phyloP scores from a whole-genome alignment of 2,797 vertebrate species.

The Hydrolagus colliei region DNA sequence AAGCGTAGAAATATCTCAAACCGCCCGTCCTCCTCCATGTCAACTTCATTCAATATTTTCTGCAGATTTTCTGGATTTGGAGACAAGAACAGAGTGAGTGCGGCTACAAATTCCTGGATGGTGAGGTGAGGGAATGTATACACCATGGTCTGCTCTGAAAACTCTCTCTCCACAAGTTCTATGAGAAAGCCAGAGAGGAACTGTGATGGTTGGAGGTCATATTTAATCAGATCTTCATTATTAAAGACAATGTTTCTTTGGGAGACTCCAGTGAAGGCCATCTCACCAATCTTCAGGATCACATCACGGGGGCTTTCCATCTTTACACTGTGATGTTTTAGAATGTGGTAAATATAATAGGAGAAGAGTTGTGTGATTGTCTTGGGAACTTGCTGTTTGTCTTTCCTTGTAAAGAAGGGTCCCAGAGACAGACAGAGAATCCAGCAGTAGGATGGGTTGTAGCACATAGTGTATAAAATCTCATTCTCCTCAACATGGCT shows the following conservation, averaged over 20 bases:
- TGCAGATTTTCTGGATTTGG: background rate
- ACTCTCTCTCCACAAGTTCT: background rate
- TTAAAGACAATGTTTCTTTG: background rate
- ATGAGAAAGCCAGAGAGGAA: background rate
- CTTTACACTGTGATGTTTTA: background rate
- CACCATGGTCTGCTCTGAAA: background rate
- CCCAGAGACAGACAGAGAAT: conserved; percentile 4
- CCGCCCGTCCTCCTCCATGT: background rate
- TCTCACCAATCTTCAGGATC: conserved; percentile 16
- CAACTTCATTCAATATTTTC: background rate
- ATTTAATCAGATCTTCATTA: background rate
- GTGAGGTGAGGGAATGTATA: conserved; percentile 32
- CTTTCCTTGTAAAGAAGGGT: background rate
- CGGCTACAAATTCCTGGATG: background rate
- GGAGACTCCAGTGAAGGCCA: background rate
- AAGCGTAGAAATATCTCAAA: background rate
- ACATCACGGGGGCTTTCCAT: background rate
- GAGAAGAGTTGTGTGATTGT: conserved; percentile 1
- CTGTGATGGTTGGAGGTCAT: background rate
- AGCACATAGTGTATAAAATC: conserved; percentile 9
- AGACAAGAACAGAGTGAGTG: background rate
- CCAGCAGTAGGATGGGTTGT: conserved; percentile 4
- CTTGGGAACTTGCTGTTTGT: conserved; percentile 6
- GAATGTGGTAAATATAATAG: background rate
- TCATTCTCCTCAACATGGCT: background rate